Evolutionary conservation across 53 echinoderm and acorn worm species (phyloP), one percentile per base, ranked within the genome.

Genomic region (Paelopatides confundens): DNA sequence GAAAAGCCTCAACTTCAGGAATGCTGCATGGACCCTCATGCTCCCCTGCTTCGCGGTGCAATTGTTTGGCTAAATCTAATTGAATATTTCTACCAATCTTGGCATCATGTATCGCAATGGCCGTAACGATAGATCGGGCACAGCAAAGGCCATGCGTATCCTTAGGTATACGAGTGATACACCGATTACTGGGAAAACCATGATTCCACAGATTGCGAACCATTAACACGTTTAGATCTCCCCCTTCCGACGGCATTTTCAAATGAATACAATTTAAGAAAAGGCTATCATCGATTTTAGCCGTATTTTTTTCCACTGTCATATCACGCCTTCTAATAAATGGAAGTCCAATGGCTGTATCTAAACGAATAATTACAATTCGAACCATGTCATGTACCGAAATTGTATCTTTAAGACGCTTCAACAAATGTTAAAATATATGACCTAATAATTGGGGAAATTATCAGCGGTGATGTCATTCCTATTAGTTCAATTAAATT

Each of bases 41-140:
- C 1, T 91, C 84, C 2, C 74, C 69, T 13, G 89, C 91, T 33
- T 87, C 29, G 2, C 0, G 65, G 74, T 91, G 86, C 67, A 94
- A 6, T 2, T 62, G 34, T 65, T 74, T 30, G 35, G 91, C 91
- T 17, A 71, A 65, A 32, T 28, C 35, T 6, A 4, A 4, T 66
- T 94, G 94, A 11, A 86, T 29, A 10, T 32, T 53, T 28, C 76
- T 36, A 0, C 91, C 87, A 10, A 50, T 8, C 14, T 87, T 65
- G 0, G 12, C 69, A 11, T 94, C 92, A 3, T 88, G 86, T 18
- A 85, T 36, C 0, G 89, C 71, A 14, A 86, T 62, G 18, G 84
- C 94, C 0, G 94, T 94, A 1, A 94, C 94, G 17, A 94, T 71
- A 4, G 91, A 92, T 53, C 92, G 71, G 0, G 94, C 83, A 36